Evolutionary conservation across 2,888 invertebrate species (phyloP).

Genomic region (Arrhopalites spinosus): DNA sequence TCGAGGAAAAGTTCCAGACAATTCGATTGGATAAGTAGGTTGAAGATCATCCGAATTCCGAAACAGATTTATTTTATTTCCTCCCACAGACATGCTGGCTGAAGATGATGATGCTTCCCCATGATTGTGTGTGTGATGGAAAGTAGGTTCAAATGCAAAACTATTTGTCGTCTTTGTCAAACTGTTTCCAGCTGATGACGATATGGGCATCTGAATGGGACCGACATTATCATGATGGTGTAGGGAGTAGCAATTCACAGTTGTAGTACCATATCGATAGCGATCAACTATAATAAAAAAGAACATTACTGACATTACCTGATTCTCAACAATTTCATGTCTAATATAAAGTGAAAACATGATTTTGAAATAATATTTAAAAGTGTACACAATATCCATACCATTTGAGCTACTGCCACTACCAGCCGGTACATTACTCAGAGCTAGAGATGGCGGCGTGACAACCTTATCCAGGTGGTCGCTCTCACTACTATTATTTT

Average conservation of each 20-base stretch:
- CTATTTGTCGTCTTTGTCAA: slow-evolving; percentile 47
- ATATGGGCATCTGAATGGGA: slow-evolving; percentile 22
- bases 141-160: slow-evolving; percentile 53
- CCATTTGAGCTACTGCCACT: slow-evolving; percentile 32
- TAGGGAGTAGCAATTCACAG: slow-evolving; percentile 27
- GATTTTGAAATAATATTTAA: too few relatives aligned
- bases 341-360: too few relatives aligned
- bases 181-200: slow-evolving; percentile 2
- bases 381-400: too few relatives aligned
- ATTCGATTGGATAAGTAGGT: slow-evolving; percentile 28
- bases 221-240: slow-evolving; percentile 28
- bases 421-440: slow-evolving; percentile 17
- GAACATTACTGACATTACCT: too few relatives aligned
- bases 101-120: slow-evolving; percentile 28
- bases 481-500: slow-evolving; percentile 55
- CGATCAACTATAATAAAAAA: too few relatives aligned
- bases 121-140: slow-evolving; percentile 53
- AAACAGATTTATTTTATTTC: slow-evolving; percentile 47
- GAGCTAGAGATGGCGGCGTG: slow-evolving; percentile 52
- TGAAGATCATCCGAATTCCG: slow-evolving; percentile 52
- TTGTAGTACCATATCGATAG: slow-evolving; percentile 20
- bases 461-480: slow-evolving; percentile 55
- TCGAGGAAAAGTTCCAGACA: slow-evolving; percentile 73
- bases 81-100: slow-evolving; percentile 4
- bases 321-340: too few relatives aligned